Conservation (phyloP, 2,113 vertebrate genomes). For the Oncorhynchus masou region DNA sequence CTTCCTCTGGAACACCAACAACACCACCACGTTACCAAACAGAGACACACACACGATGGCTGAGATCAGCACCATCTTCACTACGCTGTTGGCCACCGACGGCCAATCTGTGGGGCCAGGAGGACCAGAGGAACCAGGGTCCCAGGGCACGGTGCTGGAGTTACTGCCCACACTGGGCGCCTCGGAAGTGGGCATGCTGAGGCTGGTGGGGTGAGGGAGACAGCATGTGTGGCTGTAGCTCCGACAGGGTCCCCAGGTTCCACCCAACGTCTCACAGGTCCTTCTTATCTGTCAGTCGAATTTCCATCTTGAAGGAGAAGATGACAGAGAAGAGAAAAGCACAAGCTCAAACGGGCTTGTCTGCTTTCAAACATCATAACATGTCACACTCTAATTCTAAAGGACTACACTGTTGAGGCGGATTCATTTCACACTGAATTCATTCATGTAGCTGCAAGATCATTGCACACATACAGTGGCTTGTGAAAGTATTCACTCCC, state of each 20-base stretch:
- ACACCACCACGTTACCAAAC: conserved; percentile 83
- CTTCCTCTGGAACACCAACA: conserved; percentile 83
- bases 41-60: conserved; percentile 78
- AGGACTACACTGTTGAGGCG: background rate
- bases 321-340: conserved; percentile 15
- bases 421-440: background rate
- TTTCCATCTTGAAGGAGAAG: conserved; percentile 41
- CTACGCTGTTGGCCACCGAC: conserved; percentile 67
- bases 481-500: too few relatives aligned
- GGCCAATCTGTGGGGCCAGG: conserved; percentile 30
- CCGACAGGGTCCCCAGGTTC: conserved; percentile 7
- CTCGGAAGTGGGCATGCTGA: conserved; percentile 60
- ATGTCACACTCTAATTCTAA: background rate
- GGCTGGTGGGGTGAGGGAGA: conserved; percentile 11
- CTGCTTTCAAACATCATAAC: background rate
- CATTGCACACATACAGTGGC: background rate
- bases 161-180: conserved; percentile 48
- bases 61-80: conserved; percentile 79
- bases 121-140: conserved; percentile 26
- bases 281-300: conserved; percentile 32
- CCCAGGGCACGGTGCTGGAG: conserved; percentile 57
- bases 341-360: conserved; percentile 5
- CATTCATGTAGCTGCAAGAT: background rate
- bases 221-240: conserved; percentile 31
- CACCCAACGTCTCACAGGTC: conserved; percentile 5